Evolutionary conservation across 2,888 invertebrate genomes (phyloP), one percentile per base, ranked within the genome.

Genomic region (Petrophora chlorosata): DNA sequence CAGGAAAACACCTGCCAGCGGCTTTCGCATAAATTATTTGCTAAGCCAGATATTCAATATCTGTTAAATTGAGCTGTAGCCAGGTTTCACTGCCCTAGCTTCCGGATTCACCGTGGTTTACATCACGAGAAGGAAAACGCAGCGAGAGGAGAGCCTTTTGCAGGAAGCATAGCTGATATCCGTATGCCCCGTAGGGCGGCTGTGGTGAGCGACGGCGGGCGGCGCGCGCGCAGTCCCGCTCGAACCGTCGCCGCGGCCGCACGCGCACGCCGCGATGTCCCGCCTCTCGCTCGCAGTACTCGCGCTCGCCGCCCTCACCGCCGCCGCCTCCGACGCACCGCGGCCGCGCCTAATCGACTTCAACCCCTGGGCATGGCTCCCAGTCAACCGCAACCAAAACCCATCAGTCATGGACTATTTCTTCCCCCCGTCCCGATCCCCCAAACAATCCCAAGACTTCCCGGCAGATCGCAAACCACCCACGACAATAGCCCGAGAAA

Each of bases 371-470:
- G 84, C 88, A 75, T 89, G 88, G 87, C 76, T 90, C 40, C 87
- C 88, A 7, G 54, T 56, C 57, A 85, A 82, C 59, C 70, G 82
- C 42, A 86, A 85, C 63, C 73, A 78, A 62, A 90, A 90, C 40
- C 89, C 90, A 13, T 85, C 89, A 12, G 85, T 90, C 54, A 89
- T 91, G 85, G 91, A 91, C 65, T 90, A 90, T 53, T 90, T 90
- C 46, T 91, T 91, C 64, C 91, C 91, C 5, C 86, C 90, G 1
- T 90, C 90, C 56, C 76, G 90, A 52, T 90, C 89, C n/a, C 89
- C 90, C 7, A 91, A 91, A 71, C 87, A 90, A 56, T 82, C 89
- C 35, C 64, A 87, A 36, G 88, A 87, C 15, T 88, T 86, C 4
- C 87, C 88, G 16, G 80, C 88, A 12, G 89, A 87, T 52, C 71